Evolutionary conservation across 2,888 invertebrate genomes (phyloP), one percentile per base, ranked within the genome.

Genomic region (Eupithecia pulchellata): DNA sequence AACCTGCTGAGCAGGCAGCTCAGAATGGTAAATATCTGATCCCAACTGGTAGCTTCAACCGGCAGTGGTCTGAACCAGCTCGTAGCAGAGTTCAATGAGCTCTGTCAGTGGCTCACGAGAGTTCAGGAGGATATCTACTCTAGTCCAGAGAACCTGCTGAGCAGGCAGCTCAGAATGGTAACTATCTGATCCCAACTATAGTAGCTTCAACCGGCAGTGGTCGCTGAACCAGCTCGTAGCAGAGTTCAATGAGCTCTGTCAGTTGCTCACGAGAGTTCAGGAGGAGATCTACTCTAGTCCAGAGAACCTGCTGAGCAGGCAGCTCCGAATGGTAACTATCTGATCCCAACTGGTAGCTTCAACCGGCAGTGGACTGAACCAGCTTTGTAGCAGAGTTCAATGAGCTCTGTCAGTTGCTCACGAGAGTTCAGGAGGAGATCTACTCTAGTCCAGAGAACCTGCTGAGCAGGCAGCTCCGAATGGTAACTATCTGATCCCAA

Each of bases 391-490:
- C 96, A 64, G 97, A 97, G 94, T 97, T 97, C 93, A 96, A 96
- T 76, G 97, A 97, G 88, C 95, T 98, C 82, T 97, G 97, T 89
- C 96, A 96, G 83, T 97, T 97, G 97, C 95, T 97, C 81, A 96
- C 96, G 81, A 96, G 96, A 82, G 96, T 97, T 81, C 97, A 97
- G 87, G 96, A 96, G 90, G 95, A 96, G 84, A 96, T 97, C 77
- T 97, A 97, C 89, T 96, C 96, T 88, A 96, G 96, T 92, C 96
- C 96, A 82, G 96, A 96, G 86, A 96, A 96, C 84, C 89, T 96
- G 77, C 94, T 96, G 76, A 96, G 96, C 82, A 95, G 96, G 88
- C 95, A 96, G 84, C 90, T 96, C 82, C 95, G n/a, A n/a, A n/a
- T n/a, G n/a, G n/a, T n/a, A 83, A 91, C 55, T 55, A 25, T 13